Conservation (phyloP, 2,888 invertebrate species). For the Baronia brevicornis region DNA sequence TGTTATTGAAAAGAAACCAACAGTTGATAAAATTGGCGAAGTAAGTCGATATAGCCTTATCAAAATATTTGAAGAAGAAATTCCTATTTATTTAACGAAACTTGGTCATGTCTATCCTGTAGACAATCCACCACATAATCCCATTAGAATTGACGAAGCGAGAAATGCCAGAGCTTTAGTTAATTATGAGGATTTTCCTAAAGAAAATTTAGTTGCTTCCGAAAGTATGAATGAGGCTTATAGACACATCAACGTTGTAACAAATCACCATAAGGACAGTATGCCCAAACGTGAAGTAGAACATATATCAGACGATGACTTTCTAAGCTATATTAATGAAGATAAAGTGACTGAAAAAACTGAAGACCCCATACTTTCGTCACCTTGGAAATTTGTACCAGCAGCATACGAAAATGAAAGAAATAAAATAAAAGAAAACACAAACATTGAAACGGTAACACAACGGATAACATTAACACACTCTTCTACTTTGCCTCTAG, state of each 20-base stretch:
- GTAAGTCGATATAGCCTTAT: conserved; percentile 81
- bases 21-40: conserved; percentile 80
- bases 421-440: conserved; percentile 32
- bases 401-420: conserved; percentile 65
- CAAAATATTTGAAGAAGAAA: conserved; percentile 78
- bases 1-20: conserved; percentile 76
- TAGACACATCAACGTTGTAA: conserved; percentile 46
- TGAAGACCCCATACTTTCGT: conserved; percentile 29
- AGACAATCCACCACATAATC: conserved; percentile 64
- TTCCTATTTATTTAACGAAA: conserved; percentile 68
- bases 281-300: conserved; percentile 35
- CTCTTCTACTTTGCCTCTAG: conserved; percentile 80
- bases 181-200: conserved; percentile 50
- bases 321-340: conserved; percentile 54
- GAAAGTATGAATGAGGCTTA: conserved; percentile 70
- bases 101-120: conserved; percentile 65
- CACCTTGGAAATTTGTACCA: conserved; percentile 65
- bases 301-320: conserved; percentile 45
- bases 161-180: conserved; percentile 64
- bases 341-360: conserved; percentile 46
- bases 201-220: conserved; percentile 64
- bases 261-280: conserved; percentile 24
- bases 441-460: conserved; percentile 53
- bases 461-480: conserved; percentile 60
- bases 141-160: conserved; percentile 66